Evolutionary conservation across 1,140 invertebrate genomes (phyloP).

Genomic region (Oncopeltus fasciatus): DNA sequence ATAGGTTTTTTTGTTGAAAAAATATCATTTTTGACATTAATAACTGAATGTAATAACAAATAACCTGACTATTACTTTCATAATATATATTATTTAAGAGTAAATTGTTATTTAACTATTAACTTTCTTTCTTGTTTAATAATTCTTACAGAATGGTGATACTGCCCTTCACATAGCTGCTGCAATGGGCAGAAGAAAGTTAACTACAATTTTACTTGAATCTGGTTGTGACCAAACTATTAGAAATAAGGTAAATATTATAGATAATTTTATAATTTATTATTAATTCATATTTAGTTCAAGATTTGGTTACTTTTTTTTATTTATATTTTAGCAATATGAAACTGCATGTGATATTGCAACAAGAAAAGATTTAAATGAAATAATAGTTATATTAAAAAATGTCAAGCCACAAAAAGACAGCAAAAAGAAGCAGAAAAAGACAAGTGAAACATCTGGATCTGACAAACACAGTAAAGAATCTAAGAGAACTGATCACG

Average conservation of each 20-base stretch:
- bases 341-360: slow-evolving; percentile 86
- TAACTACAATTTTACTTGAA: slow-evolving; percentile 80
- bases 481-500: slow-evolving; percentile 7
- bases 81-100: too few relatives aligned
- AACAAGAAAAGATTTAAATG: slow-evolving; percentile 63
- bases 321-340: slow-evolving; percentile 42
- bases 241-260: slow-evolving; percentile 53
- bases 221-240: slow-evolving; percentile 63
- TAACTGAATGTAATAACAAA: too few relatives aligned
- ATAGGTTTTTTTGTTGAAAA: too few relatives aligned
- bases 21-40: too few relatives aligned
- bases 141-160: slow-evolving; percentile 73
- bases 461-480: slow-evolving; percentile 17
- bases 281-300: neutral
- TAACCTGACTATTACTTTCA: too few relatives aligned
- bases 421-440: slow-evolving; percentile 28
- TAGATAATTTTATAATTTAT: neutral
- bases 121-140: too few relatives aligned
- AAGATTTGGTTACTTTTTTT: neutral
- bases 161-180: slow-evolving; percentile 84
- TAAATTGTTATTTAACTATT: too few relatives aligned
- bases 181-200: slow-evolving; percentile 81
- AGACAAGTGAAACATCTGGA: slow-evolving; percentile 19
- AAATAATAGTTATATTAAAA: slow-evolving; percentile 64
- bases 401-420: slow-evolving; percentile 23